These are phyloP conservation scores for Patagioenas fasciata DNA, from an alignment of 2,113 vertebrate genomes.

Conservation along the genomic window DNA sequence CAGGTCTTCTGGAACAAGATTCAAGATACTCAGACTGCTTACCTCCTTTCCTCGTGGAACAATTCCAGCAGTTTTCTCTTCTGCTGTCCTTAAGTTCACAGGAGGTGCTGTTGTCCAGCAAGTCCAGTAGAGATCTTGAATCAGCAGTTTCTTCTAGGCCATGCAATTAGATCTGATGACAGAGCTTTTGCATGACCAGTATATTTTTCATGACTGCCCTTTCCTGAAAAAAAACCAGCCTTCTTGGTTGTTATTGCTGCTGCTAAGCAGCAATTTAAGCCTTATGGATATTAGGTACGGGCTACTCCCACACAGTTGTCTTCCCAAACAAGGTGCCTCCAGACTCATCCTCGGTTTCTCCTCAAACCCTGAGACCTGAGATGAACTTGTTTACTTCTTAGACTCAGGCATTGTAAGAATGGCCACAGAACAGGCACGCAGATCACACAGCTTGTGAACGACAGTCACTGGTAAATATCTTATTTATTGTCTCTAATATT, in stretches of 20 bases:
- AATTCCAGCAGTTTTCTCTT: background rate
- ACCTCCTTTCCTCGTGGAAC: background rate
- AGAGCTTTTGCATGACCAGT: background rate
- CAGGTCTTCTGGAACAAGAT: background rate
- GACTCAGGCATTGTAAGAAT: no score
- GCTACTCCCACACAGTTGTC: no score
- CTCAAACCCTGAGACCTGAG: no score
- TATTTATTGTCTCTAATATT: background rate
- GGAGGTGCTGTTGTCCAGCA: background rate
- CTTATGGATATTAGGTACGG: no score
- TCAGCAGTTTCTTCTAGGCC: background rate
- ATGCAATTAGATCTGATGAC: background rate
- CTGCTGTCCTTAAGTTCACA: fast-evolving
- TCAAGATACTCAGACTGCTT: background rate
- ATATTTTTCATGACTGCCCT: background rate
- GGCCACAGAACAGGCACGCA: background rate
- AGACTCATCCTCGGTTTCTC: no score
- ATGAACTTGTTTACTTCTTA: no score
- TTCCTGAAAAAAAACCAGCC: background rate
- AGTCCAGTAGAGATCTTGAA: background rate
- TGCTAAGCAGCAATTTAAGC: background rate
- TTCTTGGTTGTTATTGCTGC: background rate
- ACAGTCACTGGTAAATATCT: background rate
- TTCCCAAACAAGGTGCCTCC: no score
- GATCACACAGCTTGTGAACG: background rate